Evolutionary conservation across 1,140 invertebrate genomes (phyloP).

Genomic region (Drosophila novamexicana): DNA sequence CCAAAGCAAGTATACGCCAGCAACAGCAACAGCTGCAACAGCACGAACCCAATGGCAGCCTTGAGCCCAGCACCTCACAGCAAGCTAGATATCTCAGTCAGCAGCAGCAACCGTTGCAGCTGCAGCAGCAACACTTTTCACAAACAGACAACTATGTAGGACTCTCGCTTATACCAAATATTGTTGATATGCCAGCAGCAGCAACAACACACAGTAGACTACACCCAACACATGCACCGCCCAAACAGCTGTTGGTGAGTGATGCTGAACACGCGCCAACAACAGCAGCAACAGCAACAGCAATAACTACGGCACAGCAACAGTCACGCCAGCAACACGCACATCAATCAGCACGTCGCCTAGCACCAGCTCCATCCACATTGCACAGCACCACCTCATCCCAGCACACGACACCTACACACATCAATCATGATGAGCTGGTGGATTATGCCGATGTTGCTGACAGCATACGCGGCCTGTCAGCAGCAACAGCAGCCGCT

Average conservation of each 20-base stretch:
- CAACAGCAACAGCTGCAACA: slow-evolving; percentile 49
- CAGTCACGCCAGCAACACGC: slow-evolving; percentile 54
- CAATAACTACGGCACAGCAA: slow-evolving; percentile 44
- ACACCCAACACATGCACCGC: slow-evolving; percentile 22
- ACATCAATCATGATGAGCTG: slow-evolving; percentile 56
- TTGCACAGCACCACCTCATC: slow-evolving; percentile 49
- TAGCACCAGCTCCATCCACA: slow-evolving; percentile 39
- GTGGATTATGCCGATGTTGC: slow-evolving; percentile 82
- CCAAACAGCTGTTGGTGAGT: slow-evolving; percentile 74
- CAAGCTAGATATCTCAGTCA: slow-evolving; percentile 73
- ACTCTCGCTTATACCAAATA: slow-evolving; percentile 79
- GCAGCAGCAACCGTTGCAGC: slow-evolving; percentile 52
- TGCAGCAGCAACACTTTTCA: slow-evolving; percentile 77
- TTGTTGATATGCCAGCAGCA: slow-evolving; percentile 66
- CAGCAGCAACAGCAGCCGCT: slow-evolving; percentile 30
- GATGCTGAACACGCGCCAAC: slow-evolving; percentile 54
- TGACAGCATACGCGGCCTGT: slow-evolving; percentile 76
- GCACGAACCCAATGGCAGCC: slow-evolving; percentile 43
- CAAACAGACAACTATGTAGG: slow-evolving; percentile 82
- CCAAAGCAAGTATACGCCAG: slow-evolving; percentile 81
- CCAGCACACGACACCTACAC: slow-evolving; percentile 51
- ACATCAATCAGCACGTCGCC: slow-evolving; percentile 55
- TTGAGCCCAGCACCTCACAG: slow-evolving; percentile 71
- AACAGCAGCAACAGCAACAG: slow-evolving; percentile 38
- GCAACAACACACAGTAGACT: slow-evolving; percentile 62